phyloP scores from a whole-genome alignment of 2,888 invertebrate species.

The Drosophila mettleri region DNA sequence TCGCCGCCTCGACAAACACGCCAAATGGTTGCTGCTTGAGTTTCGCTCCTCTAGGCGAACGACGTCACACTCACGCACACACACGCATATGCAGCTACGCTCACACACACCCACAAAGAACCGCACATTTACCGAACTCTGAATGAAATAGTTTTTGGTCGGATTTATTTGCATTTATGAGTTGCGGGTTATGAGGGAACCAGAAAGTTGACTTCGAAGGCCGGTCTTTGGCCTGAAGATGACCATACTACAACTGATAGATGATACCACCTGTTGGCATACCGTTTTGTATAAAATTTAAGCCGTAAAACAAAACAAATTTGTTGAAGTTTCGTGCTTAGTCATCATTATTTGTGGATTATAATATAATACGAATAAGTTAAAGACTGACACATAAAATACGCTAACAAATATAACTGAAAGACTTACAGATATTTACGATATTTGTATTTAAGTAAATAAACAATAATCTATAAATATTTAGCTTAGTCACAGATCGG shows the following conservation, averaged over 20 bases:
- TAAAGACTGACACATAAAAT: background rate
- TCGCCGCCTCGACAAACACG: conserved; percentile 60
- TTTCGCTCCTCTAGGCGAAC: conserved; percentile 26
- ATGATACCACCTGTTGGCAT: conserved; percentile 69
- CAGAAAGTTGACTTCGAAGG: conserved; percentile 37
- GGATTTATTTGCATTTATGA: conserved; percentile 71
- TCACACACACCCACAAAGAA: background rate
- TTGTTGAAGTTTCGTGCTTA: conserved; percentile 33
- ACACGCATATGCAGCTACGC: background rate
- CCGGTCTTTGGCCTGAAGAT: conserved; percentile 28
- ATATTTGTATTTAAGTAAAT: background rate
- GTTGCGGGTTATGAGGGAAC: conserved; percentile 18
- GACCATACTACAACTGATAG: conserved; percentile 47
- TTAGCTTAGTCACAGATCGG: background rate
- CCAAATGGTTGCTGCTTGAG: conserved; percentile 49
- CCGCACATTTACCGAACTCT: conserved; percentile 47
- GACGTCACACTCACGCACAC: conserved; percentile 6
- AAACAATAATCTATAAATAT: background rate
- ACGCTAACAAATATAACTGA: conserved; percentile 19
- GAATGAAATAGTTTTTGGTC: conserved; percentile 69
- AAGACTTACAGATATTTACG: too few species aligned
- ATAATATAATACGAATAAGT: background rate
- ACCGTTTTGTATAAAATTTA: conserved; percentile 40
- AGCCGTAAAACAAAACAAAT: conserved; percentile 6
- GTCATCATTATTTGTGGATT: conserved; percentile 33